These are phyloP conservation scores for Coreoperca whiteheadi DNA, from an alignment of 2,113 vertebrate genomes.

Conservation along the genomic window DNA sequence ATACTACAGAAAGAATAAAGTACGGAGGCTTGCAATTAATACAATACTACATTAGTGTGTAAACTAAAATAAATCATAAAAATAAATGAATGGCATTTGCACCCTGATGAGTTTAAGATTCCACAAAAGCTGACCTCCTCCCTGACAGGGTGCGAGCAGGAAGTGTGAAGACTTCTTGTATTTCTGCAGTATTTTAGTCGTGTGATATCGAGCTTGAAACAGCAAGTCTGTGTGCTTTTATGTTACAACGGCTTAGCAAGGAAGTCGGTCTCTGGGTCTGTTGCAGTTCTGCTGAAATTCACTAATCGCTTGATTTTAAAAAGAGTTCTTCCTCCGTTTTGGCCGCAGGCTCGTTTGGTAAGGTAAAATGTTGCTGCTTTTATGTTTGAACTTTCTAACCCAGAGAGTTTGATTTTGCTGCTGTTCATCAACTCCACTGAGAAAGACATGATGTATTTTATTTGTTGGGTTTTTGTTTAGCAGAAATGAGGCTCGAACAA, in stretches of 20 bases:
- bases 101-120: not conserved
- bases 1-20: too few species aligned
- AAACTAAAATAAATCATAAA: not conserved
- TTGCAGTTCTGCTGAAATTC: not conserved
- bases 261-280: not conserved
- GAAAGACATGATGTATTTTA: not conserved
- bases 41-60: too few species aligned
- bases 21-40: too few species aligned
- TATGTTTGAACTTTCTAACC: not conserved
- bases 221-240: not conserved
- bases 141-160: not conserved
- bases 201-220: not conserved
- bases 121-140: not conserved
- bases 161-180: not conserved
- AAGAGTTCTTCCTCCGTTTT: not conserved
- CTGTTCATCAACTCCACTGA: not conserved
- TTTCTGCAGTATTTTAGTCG: not conserved
- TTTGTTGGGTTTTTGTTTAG: not conserved
- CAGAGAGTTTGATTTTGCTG: not conserved
- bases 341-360: not conserved
- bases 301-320: not conserved
- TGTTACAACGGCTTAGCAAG: not conserved
- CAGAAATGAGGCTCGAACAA: not conserved
- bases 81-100: too few species aligned
- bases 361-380: not conserved